phyloP scores from a whole-genome alignment of 2,113 vertebrate species.

The Megaceryle maxima region DNA sequence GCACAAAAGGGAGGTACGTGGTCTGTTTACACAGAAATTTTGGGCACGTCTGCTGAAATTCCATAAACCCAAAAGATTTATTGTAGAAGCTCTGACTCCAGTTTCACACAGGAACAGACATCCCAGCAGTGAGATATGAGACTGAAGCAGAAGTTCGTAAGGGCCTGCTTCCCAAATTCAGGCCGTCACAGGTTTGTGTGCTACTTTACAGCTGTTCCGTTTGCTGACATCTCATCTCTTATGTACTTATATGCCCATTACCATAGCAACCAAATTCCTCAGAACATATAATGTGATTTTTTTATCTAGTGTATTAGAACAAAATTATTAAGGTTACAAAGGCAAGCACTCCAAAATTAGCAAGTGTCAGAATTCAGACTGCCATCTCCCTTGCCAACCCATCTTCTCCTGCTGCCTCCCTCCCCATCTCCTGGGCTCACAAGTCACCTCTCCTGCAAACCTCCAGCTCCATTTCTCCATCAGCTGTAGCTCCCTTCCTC shows the following conservation, averaged over 20 bases:
- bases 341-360: slow-evolving; percentile 50
- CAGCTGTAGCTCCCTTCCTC: not conserved
- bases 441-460: not conserved
- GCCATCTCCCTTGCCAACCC: slow-evolving; percentile 34
- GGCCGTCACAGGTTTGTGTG: not conserved
- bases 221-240: slow-evolving; percentile 52
- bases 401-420: not conserved
- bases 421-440: not conserved
- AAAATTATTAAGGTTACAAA: slow-evolving; percentile 68
- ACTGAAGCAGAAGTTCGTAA: not conserved
- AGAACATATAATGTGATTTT: slow-evolving; percentile 53
- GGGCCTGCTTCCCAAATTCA: not conserved
- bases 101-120: not conserved
- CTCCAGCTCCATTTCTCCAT: not conserved
- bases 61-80: not conserved
- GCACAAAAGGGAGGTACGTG: accelerated
- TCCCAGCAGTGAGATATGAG: not conserved
- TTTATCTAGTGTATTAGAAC: slow-evolving; percentile 56
- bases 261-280: slow-evolving; percentile 60
- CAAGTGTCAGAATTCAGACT: slow-evolving; percentile 50
- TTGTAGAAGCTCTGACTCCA: not conserved
- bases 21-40: not conserved
- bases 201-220: slow-evolving; percentile 34
- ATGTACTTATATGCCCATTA: slow-evolving; percentile 51
- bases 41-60: not conserved